These are phyloP conservation scores for Sander vitreus DNA, from an alignment of 2,113 vertebrate species.

Conservation along the genomic window DNA sequence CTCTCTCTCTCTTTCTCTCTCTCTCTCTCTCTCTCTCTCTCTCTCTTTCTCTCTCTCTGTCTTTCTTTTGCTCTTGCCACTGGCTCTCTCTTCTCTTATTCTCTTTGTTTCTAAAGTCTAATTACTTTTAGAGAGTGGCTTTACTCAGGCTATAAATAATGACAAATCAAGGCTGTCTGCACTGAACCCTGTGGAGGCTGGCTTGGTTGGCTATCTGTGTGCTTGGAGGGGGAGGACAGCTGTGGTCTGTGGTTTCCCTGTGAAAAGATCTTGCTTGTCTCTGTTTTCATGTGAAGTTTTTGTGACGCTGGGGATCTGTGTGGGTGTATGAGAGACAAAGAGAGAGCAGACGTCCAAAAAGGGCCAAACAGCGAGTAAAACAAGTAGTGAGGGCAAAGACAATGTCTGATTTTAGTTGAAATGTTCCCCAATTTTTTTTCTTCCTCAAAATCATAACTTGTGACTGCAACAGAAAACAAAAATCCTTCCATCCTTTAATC, in stretches of 20 bases:
- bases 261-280: slow-evolving; percentile 8
- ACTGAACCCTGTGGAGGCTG: slow-evolving; percentile 18
- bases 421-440: neutral
- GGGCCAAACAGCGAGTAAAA: neutral
- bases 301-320: neutral
- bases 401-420: neutral
- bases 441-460: neutral
- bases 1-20: slow-evolving; percentile 27
- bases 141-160: slow-evolving; percentile 77
- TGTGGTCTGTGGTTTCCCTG: neutral
- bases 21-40: no score
- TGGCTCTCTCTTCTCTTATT: slow-evolving; percentile 18
- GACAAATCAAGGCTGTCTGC: slow-evolving; percentile 67
- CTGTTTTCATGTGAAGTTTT: neutral
- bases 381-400: neutral
- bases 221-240: neutral
- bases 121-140: slow-evolving; percentile 77
- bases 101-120: slow-evolving; percentile 71
- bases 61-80: neutral
- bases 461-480: neutral
- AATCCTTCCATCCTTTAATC: neutral
- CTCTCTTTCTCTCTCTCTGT: slow-evolving; percentile 16
- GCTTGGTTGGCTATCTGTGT: slow-evolving; percentile 26
- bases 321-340: neutral
- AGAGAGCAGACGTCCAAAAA: neutral